phyloP scores from a whole-genome alignment of 2,888 invertebrate genomes.

The Galeopsomyia nigrocyanea region DNA sequence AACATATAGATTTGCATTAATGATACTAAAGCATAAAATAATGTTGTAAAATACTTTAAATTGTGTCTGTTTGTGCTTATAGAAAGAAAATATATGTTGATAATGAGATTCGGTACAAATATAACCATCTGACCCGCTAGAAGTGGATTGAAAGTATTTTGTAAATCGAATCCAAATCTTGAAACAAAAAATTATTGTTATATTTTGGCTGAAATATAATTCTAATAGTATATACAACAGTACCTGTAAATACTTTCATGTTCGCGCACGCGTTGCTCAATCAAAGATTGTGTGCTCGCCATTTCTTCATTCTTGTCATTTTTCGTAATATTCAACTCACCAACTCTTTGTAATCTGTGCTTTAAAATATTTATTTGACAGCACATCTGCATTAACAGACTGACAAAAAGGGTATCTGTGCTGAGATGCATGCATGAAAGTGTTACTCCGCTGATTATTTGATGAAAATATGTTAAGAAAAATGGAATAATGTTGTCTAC shows the following conservation, averaged over 20 bases:
- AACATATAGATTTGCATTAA: slow-evolving; percentile 38
- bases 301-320: neutral
- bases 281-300: neutral
- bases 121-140: slow-evolving; percentile 24
- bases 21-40: slow-evolving; percentile 20
- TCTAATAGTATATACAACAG: neutral
- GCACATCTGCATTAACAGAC: slow-evolving; percentile 20
- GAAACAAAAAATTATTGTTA: neutral
- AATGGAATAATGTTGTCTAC: slow-evolving; percentile 9
- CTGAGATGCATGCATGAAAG: slow-evolving; percentile 10
- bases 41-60: slow-evolving; percentile 27
- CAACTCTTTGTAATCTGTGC: slow-evolving; percentile 1
- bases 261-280: slow-evolving; percentile 10
- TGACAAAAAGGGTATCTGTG: slow-evolving; percentile 24
- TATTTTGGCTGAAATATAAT: neutral
- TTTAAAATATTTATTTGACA: slow-evolving; percentile 33
- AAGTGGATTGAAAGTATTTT: slow-evolving; percentile 22
- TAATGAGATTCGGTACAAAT: slow-evolving; percentile 19
- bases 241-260: slow-evolving; percentile 39
- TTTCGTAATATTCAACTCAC: too few relatives aligned
- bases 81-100: slow-evolving; percentile 35
- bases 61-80: slow-evolving; percentile 8
- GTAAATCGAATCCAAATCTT: slow-evolving; percentile 32
- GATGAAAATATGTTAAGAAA: slow-evolving; percentile 29
- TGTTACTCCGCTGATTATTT: slow-evolving; percentile 24